phyloP scores from a whole-genome alignment of 2,888 invertebrate species.

The Amiota mariae region DNA sequence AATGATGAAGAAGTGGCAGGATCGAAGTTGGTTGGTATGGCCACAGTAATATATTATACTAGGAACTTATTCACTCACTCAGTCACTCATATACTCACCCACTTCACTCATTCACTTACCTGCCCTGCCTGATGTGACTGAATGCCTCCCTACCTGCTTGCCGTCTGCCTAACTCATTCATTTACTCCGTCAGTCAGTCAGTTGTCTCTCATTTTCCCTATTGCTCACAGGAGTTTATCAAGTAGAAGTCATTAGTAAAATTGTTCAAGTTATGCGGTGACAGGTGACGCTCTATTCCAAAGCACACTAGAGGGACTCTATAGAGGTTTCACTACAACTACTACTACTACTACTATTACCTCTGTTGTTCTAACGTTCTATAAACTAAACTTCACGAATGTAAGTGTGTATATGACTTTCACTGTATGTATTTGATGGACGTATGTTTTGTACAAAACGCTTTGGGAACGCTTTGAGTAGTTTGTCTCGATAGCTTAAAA shows the following conservation, averaged over 20 bases:
- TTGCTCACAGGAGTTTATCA: not conserved
- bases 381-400: slow-evolving; percentile 32
- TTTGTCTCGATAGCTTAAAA: slow-evolving; percentile 21
- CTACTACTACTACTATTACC: no score
- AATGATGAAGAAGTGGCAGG: slow-evolving; percentile 16
- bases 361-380: slow-evolving; percentile 38
- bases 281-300: slow-evolving; percentile 47
- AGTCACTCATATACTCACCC: no score
- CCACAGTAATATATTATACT: no score
- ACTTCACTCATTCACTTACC: no score
- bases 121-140: no score
- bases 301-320: no score
- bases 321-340: no score
- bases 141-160: no score
- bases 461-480: slow-evolving; percentile 5
- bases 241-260: slow-evolving; percentile 60
- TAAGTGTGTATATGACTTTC: not conserved
- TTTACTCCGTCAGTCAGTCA: no score
- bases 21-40: not conserved
- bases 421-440: not conserved
- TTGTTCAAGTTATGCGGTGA: slow-evolving; percentile 58
- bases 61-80: no score
- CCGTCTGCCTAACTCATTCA: no score
- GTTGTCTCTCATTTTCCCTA: no score
- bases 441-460: not conserved